Evolutionary conservation across 1,140 invertebrate genomes (phyloP), one percentile per base, ranked within the genome.

Genomic region (Plectus sambesii): DNA sequence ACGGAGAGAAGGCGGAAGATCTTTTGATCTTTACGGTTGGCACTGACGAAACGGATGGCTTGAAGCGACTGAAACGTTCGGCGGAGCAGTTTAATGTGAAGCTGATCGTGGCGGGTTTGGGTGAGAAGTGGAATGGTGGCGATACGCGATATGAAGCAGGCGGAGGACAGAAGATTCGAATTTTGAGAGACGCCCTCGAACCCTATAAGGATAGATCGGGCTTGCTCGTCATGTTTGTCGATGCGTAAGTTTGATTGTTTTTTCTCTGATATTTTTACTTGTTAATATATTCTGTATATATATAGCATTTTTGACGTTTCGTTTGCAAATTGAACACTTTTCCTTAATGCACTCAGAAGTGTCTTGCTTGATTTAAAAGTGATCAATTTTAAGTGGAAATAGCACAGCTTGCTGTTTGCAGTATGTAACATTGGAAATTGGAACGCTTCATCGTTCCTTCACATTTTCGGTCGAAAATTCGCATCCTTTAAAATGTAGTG

Each of bases 41-140:
- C 9, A 88, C 87, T 29, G 81, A 89, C 57, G 77, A 82, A 60
- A 97, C 83, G 1, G 87, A 97, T 80, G 92, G 90, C 2, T 83
- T 83, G 61, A 73, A 77, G 49, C 76, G 89, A 42, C 93, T 83
- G 66, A 65, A 85, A 25, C 73, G 81, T 42, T 90, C 90, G 1
- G 78, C 81, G 0, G 74, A 79, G 46, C 71, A 82, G 9, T 83
- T 88, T 73, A 78, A 76, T 35, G 79, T 89, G 43, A 73, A 80
- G 54, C 77, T 80, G 2, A 75, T 80, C 66, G 78, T 88, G 0
- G 75, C 96, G 17, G 93, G 90, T 1, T 66, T 85, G 52, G 84
- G 83, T 0, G 57, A 82, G 57, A 65, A 79, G 66, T 99, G 93
- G 93, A 75, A 75, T 43, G 93, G 93, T 1, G 93, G 93, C 0